Conservation (phyloP, 2,888 invertebrate species). For the Polydrusus tereticollis region DNA sequence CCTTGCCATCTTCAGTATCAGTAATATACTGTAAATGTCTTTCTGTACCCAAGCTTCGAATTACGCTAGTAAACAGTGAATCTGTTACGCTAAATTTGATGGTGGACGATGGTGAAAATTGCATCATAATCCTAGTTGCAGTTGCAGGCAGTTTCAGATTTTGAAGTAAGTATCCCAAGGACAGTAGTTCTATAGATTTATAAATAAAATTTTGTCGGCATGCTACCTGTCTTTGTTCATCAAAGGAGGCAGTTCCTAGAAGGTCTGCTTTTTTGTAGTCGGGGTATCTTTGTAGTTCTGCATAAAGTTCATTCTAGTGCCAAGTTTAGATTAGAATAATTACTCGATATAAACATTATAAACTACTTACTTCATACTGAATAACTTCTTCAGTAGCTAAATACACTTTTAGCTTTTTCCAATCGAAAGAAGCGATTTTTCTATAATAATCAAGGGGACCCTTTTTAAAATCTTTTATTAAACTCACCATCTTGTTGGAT, state of each 20-base stretch:
- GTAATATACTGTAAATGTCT: slow-evolving; percentile 73
- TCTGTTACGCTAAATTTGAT: slow-evolving; percentile 76
- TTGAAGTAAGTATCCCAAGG: slow-evolving; percentile 69
- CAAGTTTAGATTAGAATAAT: slow-evolving; percentile 20
- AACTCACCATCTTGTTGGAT: slow-evolving; percentile 60
- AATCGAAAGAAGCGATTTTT: slow-evolving; percentile 76
- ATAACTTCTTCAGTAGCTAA: slow-evolving; percentile 70
- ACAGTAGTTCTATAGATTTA: slow-evolving; percentile 74
- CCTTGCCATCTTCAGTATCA: slow-evolving; percentile 61
- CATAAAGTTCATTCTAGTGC: slow-evolving; percentile 58
- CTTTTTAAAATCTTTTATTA: slow-evolving; percentile 72
- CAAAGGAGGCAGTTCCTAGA: slow-evolving; percentile 49
- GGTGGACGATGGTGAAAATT: slow-evolving; percentile 74
- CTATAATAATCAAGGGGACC: slow-evolving; percentile 77
- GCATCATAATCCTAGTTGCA: slow-evolving; percentile 71
- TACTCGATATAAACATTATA: not conserved
- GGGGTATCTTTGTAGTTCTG: slow-evolving; percentile 56
- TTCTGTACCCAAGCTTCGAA: slow-evolving; percentile 75
- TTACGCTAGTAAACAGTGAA: slow-evolving; percentile 76
- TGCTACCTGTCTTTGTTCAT: slow-evolving; percentile 69
- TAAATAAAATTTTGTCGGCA: slow-evolving; percentile 75
- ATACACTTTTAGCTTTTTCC: slow-evolving; percentile 73
- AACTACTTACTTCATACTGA: slow-evolving; percentile 67
- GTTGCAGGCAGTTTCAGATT: slow-evolving; percentile 68
- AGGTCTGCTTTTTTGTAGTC: slow-evolving; percentile 51